A percentile compares a stretch with the other conserved stretches of the same genome.
phyloP scores from a whole-genome alignment of 2,797 vertebrate species.

The Gobionotothen gibberifrons region DNA sequence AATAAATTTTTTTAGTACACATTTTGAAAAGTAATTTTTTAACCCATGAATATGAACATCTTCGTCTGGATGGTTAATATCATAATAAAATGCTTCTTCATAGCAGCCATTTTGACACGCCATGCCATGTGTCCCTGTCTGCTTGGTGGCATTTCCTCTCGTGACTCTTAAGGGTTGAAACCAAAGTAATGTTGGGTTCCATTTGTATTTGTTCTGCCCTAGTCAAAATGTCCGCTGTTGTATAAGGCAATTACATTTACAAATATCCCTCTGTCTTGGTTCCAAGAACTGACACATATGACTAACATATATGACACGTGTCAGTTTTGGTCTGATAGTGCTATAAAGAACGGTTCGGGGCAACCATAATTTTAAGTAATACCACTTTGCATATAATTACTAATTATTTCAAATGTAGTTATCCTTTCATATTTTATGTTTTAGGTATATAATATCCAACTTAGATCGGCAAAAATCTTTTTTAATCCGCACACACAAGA shows the following conservation, averaged over 20 bases:
- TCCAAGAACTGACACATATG: too few species aligned
- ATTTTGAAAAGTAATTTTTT: not conserved
- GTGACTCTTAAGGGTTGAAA: not conserved
- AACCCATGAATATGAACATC: not conserved
- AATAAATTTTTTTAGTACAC: conserved; percentile 84
- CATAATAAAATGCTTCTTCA: not conserved
- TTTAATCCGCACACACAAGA: too few species aligned
- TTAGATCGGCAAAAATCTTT: too few species aligned
- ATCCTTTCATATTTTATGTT: not conserved
- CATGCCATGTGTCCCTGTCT: not conserved
- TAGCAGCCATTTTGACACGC: not conserved
- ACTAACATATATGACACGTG: not conserved
- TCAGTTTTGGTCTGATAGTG: not conserved
- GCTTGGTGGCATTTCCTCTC: not conserved
- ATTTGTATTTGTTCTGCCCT: not conserved
- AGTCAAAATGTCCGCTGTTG: not conserved
- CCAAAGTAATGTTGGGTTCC: not conserved
- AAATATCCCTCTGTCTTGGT: not conserved
- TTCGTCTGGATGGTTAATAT: not conserved
- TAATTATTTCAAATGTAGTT: not conserved
- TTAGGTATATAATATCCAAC: too few species aligned
- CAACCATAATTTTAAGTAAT: not conserved
- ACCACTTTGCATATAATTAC: too few species aligned
- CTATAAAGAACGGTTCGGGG: not conserved
- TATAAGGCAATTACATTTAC: not conserved